These are phyloP conservation scores for Bursaphelenchus mucronatus DNA, from an alignment of 1,140 invertebrate genomes.

Conservation along the genomic window DNA sequence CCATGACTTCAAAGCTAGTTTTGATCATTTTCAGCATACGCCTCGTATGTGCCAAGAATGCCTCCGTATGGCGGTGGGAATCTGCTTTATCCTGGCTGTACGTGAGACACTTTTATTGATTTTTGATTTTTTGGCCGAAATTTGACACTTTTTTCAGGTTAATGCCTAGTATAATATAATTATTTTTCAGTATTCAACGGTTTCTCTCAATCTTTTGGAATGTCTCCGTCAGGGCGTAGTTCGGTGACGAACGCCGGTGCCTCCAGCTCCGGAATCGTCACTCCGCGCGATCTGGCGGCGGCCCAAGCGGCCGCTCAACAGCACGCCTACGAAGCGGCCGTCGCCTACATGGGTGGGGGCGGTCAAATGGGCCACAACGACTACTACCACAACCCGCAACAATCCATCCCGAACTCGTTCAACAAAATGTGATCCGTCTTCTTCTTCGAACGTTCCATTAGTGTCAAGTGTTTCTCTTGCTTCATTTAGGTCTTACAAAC, in stretches of 20 bases:
- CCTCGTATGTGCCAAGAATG: constrained; percentile 43
- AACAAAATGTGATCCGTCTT: constrained; percentile 29
- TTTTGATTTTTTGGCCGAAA: no score
- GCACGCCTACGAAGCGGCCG: constrained; percentile 47
- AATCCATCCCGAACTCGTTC: constrained; percentile 23
- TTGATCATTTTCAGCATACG: constrained; percentile 34
- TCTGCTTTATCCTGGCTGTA: constrained; percentile 40
- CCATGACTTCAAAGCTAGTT: not conserved
- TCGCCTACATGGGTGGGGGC: constrained; percentile 23
- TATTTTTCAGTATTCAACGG: constrained; percentile 50
- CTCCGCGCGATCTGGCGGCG: constrained; percentile 47
- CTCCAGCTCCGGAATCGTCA: constrained; percentile 25
- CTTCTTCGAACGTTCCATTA: no score
- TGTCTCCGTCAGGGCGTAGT: constrained; percentile 43
- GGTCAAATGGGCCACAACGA: not conserved
- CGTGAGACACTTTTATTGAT: not conserved
- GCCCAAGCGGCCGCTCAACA: constrained; percentile 43
- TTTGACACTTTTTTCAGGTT: not conserved
- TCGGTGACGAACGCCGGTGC: constrained; percentile 29
- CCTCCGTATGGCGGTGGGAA: constrained; percentile 30
- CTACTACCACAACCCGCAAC: constrained; percentile 25
- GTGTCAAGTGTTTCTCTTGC: no score
- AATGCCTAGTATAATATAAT: constrained; percentile 4
- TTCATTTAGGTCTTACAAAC: no score
- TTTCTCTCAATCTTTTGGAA: constrained; percentile 44